Base-by-base conservation (phyloP, 2,888 invertebrate genomes). In the Machimus rusticus region DNA sequence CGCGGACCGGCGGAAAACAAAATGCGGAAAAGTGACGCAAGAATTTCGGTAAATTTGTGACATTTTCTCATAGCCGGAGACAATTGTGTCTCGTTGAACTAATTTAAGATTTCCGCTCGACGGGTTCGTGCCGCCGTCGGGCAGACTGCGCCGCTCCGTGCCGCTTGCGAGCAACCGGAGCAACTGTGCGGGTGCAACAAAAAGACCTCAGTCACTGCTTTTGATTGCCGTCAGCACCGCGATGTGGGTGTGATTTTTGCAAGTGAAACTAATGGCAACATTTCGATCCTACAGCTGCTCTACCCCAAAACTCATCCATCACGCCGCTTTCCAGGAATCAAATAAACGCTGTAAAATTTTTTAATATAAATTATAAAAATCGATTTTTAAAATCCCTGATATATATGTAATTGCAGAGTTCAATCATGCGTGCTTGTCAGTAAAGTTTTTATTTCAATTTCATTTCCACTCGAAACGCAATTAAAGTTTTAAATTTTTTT, bases 1-100 rank as follows among this genome's bases (percentile, higher is more conserved):
- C 34, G 14, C 34, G 16, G n/a, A 23, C 39, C 37, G 34, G 16
- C 23, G 51, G 57, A 82, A 81, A 82, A 66, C 57, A 82, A 82
- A 82, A 82, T 37, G 82, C 57, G 82, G 82, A 82, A 82, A 82
- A 82, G 81, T 82, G 82, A 82, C 82, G 82, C 82, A 82, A 82
- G 82, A 82, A 82, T 57, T 82, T 82, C 82, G 82, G 82, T 82
- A 82, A 82, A 82, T 86, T 74, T 86, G 86, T 86, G 86, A 86
- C 86, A 86, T 86, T 86, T 86, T 86, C 86, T 86, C 86, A 86
- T 86, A 74, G 86, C 46, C 39, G 86, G 74, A 86, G 76, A 86
- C 86, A 86, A 86, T 86, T 86, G 86, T 86, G 76, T 74, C 86
- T 86, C 74, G 86, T 86, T 86, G 86, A 86, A 86, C 86, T 86